Evolutionary conservation across 2,113 vertebrate species (phyloP).

Genomic region (Istiophorus platypterus): DNA sequence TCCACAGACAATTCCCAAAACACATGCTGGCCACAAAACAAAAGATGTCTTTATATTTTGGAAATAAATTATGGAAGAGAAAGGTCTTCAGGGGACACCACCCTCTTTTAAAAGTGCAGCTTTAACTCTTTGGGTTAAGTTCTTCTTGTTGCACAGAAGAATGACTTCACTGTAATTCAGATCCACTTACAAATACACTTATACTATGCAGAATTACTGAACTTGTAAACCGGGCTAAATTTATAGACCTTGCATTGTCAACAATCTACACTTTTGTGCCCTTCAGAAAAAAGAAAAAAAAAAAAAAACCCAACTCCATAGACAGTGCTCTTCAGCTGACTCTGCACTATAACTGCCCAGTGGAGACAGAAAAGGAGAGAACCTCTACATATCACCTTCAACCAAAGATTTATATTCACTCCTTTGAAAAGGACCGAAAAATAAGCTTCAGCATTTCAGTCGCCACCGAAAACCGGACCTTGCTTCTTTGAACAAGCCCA

Average conservation of each 20-base stretch:
- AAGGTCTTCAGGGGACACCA: background rate
- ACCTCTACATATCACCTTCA: background rate
- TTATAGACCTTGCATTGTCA: slow-evolving; percentile 29
- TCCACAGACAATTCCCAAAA: background rate
- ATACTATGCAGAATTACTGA: slow-evolving; percentile 8
- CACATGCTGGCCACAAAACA: background rate
- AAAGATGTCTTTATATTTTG: background rate
- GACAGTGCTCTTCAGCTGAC: slow-evolving; percentile 12
- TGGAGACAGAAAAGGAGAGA: background rate
- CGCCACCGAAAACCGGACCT: background rate
- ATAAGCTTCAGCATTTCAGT: background rate
- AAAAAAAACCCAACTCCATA: slow-evolving; percentile 1
- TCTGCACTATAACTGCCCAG: slow-evolving; percentile 9
- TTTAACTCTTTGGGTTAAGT: background rate
- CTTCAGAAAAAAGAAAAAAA: slow-evolving; percentile 6
- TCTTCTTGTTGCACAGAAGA: slow-evolving; percentile 6
- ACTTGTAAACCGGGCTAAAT: slow-evolving; percentile 36
- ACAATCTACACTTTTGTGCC: slow-evolving; percentile 9
- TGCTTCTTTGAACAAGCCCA: slow-evolving; percentile 20
- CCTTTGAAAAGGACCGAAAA: background rate
- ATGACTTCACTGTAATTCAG: slow-evolving; percentile 4
- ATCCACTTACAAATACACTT: background rate
- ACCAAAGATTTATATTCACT: background rate
- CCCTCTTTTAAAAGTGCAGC: background rate
- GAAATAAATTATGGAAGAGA: background rate